Percentiles rank a stretch among this genome's conserved stretches.
phyloP scores from a whole-genome alignment of 2,888 invertebrate genomes.

The Oscheius sp. region DNA sequence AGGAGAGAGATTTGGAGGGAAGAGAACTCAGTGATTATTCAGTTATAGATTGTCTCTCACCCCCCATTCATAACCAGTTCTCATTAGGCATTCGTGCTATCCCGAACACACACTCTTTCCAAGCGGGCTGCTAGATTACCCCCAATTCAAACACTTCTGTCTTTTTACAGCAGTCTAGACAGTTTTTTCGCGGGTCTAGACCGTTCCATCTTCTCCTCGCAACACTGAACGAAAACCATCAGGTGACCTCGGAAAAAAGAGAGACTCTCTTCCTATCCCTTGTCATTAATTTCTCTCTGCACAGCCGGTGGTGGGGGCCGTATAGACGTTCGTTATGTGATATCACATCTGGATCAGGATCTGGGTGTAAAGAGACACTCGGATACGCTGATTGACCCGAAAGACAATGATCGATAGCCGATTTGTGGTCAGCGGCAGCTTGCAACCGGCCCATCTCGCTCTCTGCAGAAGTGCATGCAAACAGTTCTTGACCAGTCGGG shows the following conservation, averaged over 20 bases:
- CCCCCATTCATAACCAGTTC: conserved; percentile 11
- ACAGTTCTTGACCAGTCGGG: not conserved
- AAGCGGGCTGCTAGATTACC: conserved; percentile 9
- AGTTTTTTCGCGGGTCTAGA: not conserved
- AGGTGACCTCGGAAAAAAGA: conserved; percentile 19
- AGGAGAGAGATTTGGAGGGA: no score
- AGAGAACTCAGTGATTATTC: no score
- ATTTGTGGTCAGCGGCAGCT: conserved; percentile 9
- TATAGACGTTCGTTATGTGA: no score
- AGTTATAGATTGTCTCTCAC: no score
- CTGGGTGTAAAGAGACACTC: no score
- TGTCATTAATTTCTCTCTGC: conserved; percentile 13
- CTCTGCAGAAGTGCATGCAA: not conserved
- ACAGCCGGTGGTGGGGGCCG: no score
- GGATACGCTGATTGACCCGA: conserved; percentile 17
- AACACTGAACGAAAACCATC: not conserved
- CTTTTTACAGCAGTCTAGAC: not conserved
- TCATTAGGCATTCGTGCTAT: conserved; percentile 1
- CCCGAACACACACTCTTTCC: not conserved
- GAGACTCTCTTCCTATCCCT: not conserved
- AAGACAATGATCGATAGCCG: conserved; percentile 24
- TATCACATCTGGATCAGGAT: no score
- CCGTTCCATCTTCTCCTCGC: conserved; percentile 3
- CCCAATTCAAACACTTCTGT: not conserved
- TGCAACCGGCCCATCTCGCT: not conserved